Evolutionary conservation across 2,888 invertebrate species (phyloP), one percentile per base, ranked within the genome.

Genomic region (Conchocele bisecta): DNA sequence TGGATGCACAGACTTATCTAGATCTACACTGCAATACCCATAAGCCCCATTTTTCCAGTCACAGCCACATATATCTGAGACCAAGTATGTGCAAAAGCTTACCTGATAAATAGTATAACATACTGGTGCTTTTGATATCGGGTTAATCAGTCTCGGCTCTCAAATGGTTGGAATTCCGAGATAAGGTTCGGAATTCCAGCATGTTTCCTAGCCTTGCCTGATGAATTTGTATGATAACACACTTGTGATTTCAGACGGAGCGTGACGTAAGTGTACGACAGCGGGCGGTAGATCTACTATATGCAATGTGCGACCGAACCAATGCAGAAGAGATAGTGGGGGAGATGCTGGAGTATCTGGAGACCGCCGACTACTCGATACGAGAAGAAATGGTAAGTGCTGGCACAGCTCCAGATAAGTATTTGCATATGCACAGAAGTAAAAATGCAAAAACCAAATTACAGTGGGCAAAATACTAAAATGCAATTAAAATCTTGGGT

Each of bases 241-340:
- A n/a, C n/a, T n/a, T n/a, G n/a, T n/a, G n/a, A 22, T 57, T 72
- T 24, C 85, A 94, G 94, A 99, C 98, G 95, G 99, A 99, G 91
- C 96, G 98, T 87, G 99, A 99, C 93, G 98, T 99, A 0, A 98
- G 98, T 44, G 99, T 99, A 1, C 93, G 99, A 81, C 99, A 99
- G 91, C 96, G 98, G 91, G 99, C 99, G 58, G 99, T 99, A 2
- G 99, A 99, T 92, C 93, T 99, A 68, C 92, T 99, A 2, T 99
- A 99, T 93, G 99, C 99, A 42, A 99, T 99, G 99, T 99, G 99
- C 92, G 99, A 99, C 92, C 96, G 98, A 89, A 97, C 97, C 82
- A 99, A 99, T 93, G 98, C 99, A 24, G 98, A 98, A 92, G 98
- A 99, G 93, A 99, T 99, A 91, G 99, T 99, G 6, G 97, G 98